Evolutionary conservation across 2,888 invertebrate genomes (phyloP), one percentile per base, ranked within the genome.

Genomic region (Heliconius cydno): DNA sequence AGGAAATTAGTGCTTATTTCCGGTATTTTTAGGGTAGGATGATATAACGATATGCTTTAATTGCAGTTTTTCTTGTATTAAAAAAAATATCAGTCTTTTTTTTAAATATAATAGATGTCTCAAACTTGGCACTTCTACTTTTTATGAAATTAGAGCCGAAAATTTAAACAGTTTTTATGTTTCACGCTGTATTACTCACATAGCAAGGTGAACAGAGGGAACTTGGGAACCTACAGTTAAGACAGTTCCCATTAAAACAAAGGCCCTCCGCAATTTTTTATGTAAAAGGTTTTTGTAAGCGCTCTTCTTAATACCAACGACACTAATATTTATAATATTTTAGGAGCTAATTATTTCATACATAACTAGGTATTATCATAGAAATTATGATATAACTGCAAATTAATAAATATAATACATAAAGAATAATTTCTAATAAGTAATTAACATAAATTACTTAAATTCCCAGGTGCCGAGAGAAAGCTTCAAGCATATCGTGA

Each of bases 401-500:
- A 30, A 30, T 30, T 57, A 57, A 72, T 72, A n/a, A 74, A 74
- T 41, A 63, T 63, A 25, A 38, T n/a, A 19, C 6, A 30, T 60
- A 19, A 63, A 30, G 38, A n/a, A 34, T 63, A 38, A 63, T 65
- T 65, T 75, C 41, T 75, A 75, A 75, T 67, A 76, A 30, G 34
- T 75, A 65, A 38, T 75, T 75, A 75, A 75, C 28, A 41, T 75
- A 65, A 63, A 76, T 34, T 30, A 52, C 67, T 28, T 60, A 46
- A 77, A 70, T 82, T 78, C 77, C 71, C 91, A 95, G 95, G 95
- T 96, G 81, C 95, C 96, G 76, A 95, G 96, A 81, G 96, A 96
- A 82, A 96, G 96, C 85, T 96, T 97, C 91, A 96, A 97, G 85
- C 96, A 94, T 89, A 96, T 97, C 86, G 95, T 97, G 65, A 96